Evolutionary conservation across 2,888 invertebrate species (phyloP).

Genomic region (Smittia aterrima): DNA sequence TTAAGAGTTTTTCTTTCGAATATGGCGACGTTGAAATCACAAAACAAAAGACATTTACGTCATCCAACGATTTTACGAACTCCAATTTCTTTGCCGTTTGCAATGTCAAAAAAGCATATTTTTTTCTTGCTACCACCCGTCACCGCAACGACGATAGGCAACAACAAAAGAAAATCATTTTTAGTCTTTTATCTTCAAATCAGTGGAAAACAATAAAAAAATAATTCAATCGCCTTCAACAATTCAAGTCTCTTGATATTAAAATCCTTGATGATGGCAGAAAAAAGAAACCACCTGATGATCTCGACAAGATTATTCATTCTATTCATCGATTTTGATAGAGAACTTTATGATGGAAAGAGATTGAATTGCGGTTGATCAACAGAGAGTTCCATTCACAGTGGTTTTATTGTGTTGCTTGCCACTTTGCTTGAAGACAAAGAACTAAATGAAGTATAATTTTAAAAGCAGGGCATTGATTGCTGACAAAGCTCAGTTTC

Average conservation of each 20-base stretch:
- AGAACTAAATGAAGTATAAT: background rate
- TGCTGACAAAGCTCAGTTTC: background rate
- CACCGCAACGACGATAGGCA: too few species aligned
- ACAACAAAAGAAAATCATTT: too few species aligned
- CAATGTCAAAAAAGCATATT: too few species aligned
- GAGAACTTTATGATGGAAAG: background rate
- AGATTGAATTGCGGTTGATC: conserved; percentile 16
- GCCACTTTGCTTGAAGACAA: conserved; percentile 3
- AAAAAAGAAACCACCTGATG: conserved; percentile 24
- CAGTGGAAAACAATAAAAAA: too few species aligned
- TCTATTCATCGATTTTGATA: background rate
- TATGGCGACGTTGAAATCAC: too few species aligned
- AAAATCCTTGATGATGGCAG: background rate
- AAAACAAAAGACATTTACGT: too few species aligned
- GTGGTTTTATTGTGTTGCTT: background rate
- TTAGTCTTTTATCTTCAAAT: too few species aligned
- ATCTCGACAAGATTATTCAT: background rate
- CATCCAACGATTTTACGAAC: too few species aligned
- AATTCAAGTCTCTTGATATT: background rate
- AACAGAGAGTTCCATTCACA: background rate
- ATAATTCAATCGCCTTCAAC: too few species aligned
- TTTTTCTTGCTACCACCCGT: too few species aligned
- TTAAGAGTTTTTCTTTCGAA: too few species aligned
- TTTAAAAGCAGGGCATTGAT: background rate
- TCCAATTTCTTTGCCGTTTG: too few species aligned